phyloP scores from a whole-genome alignment of 2,888 invertebrate genomes.

The Trissolcus brochymenae region DNA sequence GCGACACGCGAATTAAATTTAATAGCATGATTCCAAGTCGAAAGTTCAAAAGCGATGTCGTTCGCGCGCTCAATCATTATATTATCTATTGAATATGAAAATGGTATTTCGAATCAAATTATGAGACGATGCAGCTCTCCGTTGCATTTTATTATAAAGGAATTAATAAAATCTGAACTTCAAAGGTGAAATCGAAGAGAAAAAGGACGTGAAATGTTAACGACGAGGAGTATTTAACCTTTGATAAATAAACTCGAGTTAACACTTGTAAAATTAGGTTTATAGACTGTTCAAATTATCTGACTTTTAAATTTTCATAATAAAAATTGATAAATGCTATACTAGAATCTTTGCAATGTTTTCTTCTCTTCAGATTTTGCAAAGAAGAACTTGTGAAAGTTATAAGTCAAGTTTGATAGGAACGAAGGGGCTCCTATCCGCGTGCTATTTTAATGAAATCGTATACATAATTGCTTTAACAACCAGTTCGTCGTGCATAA shows the following conservation, averaged over 20 bases:
- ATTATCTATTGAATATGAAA: neutral
- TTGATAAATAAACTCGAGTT: constrained; percentile 17
- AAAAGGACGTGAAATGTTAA: constrained; percentile 37
- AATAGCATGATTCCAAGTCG: neutral
- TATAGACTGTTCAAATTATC: neutral
- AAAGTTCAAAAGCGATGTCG: neutral
- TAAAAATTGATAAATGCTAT: neutral
- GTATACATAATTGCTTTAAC: constrained; percentile 3
- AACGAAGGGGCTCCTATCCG: neutral
- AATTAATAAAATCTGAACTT: constrained; percentile 40
- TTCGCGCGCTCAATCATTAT: neutral
- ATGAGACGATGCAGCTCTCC: neutral
- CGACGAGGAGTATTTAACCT: constrained; percentile 17
- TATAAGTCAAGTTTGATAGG: too few relatives aligned
- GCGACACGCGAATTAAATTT: neutral
- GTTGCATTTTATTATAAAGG: constrained; percentile 13
- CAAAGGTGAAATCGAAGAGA: constrained; percentile 28
- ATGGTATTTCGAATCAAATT: neutral
- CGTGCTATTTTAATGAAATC: constrained; percentile 11
- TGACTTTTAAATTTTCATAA: neutral
- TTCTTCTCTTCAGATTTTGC: neutral
- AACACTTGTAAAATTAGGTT: neutral
- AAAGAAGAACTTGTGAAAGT: neutral
- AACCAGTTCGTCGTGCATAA: constrained; percentile 9
- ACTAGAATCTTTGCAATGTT: neutral